phyloP scores from a whole-genome alignment of 64 coral and sea anemone genomes.

The Acropora tenuis region DNA sequence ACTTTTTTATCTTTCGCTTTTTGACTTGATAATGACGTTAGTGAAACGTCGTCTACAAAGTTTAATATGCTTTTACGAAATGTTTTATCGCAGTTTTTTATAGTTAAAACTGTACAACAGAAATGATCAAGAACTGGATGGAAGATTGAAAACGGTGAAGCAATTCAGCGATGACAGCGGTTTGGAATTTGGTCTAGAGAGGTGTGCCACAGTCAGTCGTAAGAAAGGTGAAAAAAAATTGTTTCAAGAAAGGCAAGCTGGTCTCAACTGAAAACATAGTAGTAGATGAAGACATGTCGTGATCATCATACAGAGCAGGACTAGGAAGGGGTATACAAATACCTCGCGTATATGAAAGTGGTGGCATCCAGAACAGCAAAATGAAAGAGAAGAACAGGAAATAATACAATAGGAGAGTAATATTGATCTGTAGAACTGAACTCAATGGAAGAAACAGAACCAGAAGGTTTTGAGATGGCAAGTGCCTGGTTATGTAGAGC shows the following conservation, averaged over 20 bases:
- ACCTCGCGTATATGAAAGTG: slow-evolving; percentile 40
- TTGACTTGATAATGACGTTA: no score
- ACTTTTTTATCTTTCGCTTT: no score
- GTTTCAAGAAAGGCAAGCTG: background rate
- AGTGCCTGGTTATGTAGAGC: no score
- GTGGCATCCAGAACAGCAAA: slow-evolving; percentile 45
- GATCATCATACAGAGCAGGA: slow-evolving; percentile 29
- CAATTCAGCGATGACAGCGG: background rate
- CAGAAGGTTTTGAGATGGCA: background rate
- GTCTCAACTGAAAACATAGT: background rate
- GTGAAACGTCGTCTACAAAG: no score
- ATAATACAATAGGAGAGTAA: slow-evolving; percentile 35
- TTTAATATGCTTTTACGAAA: no score
- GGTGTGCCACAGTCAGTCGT: no score
- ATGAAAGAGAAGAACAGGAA: slow-evolving; percentile 42
- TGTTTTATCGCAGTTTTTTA: no score
- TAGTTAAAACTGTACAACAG: slow-evolving; percentile 14
- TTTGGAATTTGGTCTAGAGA: no score
- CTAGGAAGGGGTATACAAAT: slow-evolving; percentile 46
- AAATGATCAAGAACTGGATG: slow-evolving; percentile 23
- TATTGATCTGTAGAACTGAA: slow-evolving; percentile 23
- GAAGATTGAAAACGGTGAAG: background rate
- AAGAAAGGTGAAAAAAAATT: no score
- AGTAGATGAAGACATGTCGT: background rate
- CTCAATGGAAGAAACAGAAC: slow-evolving; percentile 27